phyloP scores from a whole-genome alignment of 2,888 invertebrate species.

The Agrypnus murinus region DNA sequence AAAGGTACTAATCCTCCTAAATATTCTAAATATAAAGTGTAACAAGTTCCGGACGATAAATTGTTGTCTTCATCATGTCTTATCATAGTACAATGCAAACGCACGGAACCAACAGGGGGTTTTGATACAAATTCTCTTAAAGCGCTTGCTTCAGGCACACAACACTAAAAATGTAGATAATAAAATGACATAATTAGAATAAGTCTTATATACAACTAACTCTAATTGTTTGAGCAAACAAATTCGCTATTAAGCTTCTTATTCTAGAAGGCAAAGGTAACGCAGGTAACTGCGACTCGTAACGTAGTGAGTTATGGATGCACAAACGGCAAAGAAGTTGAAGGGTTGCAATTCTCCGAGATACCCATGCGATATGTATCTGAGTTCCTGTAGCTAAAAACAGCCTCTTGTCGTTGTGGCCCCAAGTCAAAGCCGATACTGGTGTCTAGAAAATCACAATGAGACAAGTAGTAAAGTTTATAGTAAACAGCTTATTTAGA shows the following conservation, averaged over 20 bases:
- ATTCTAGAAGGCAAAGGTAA: slow-evolving; percentile 92
- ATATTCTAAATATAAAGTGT: slow-evolving; percentile 94
- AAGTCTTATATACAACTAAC: slow-evolving; percentile 73
- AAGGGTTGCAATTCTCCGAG: slow-evolving; percentile 90
- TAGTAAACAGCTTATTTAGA: no score
- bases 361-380: slow-evolving; percentile 95
- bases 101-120: slow-evolving; percentile 88
- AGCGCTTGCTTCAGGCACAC: slow-evolving; percentile 92
- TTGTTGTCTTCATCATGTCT: slow-evolving; percentile 91
- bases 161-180: slow-evolving; percentile 80
- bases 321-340: slow-evolving; percentile 91
- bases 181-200: background rate
- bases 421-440: slow-evolving; percentile 97
- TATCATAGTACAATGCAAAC: slow-evolving; percentile 98
- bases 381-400: slow-evolving; percentile 95
- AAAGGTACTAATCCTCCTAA: slow-evolving; percentile 97
- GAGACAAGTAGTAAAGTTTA: no score
- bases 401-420: slow-evolving; percentile 96
- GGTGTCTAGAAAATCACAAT: slow-evolving; percentile 79
- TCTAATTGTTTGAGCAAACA: slow-evolving; percentile 95
- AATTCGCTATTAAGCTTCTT: slow-evolving; percentile 87
- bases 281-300: slow-evolving; percentile 83
- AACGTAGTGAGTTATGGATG: slow-evolving; percentile 83
- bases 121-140: slow-evolving; percentile 95
- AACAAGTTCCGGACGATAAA: slow-evolving; percentile 81